These are phyloP conservation scores for Torymus auratus DNA, from an alignment of 2,888 invertebrate species.

Conservation along the genomic window DNA sequence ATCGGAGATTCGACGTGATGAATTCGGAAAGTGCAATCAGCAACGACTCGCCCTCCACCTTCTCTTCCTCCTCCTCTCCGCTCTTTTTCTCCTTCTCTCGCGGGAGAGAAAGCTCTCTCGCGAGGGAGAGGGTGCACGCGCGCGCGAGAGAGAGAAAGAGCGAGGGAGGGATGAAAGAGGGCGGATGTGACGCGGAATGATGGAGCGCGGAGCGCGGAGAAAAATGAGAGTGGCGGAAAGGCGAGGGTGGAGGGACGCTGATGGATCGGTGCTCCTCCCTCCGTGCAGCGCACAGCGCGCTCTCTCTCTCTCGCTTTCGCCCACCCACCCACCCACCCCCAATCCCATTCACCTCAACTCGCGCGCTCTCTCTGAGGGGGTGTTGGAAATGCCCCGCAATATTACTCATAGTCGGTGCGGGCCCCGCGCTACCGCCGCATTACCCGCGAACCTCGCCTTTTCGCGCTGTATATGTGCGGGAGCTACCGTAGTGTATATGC, in stretches of 20 bases:
- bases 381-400: constrained; percentile 75
- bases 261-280: constrained; percentile 76
- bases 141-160: constrained; percentile 48
- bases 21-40: constrained; percentile 76
- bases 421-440: constrained; percentile 35
- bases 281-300: constrained; percentile 58
- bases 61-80: background rate
- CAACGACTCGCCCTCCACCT: constrained; percentile 57
- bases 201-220: constrained; percentile 77
- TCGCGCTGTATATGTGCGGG: background rate
- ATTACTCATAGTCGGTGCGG: constrained; percentile 74
- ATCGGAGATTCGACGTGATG: constrained; percentile 64
- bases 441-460: constrained; percentile 38
- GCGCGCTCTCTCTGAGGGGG: constrained; percentile 64
- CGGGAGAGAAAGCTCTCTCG: constrained; percentile 17
- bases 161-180: constrained; percentile 73
- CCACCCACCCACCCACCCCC: constrained; percentile 60
- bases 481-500: background rate
- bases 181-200: constrained; percentile 76
- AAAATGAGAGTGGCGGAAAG: constrained; percentile 77
- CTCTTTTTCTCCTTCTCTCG: constrained; percentile 18
- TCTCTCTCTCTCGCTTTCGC: constrained; percentile 59
- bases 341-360: constrained; percentile 68
- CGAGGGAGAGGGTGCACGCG: constrained; percentile 23
- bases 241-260: constrained; percentile 76